Evolutionary conservation across 2,888 invertebrate genomes (phyloP).

Genomic region (Drosophila demipolita): DNA sequence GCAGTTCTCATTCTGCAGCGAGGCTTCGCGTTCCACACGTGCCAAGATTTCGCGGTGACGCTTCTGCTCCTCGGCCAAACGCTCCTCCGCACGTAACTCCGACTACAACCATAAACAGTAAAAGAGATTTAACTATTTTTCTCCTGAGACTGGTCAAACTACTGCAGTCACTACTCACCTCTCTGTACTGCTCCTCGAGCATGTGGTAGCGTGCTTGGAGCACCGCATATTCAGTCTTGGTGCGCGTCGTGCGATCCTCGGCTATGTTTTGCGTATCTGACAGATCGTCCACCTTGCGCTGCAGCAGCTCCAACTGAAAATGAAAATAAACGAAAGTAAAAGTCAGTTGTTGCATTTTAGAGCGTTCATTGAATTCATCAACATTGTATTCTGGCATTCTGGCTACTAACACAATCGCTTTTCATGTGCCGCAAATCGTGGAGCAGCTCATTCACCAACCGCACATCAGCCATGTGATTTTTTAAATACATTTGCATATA

Average conservation of each 20-base stretch:
- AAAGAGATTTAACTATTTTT: neutral
- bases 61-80: slow-evolving; percentile 92
- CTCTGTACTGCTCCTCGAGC: slow-evolving; percentile 93
- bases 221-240: slow-evolving; percentile 96
- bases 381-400: neutral
- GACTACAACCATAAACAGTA: slow-evolving; percentile 85
- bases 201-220: slow-evolving; percentile 95
- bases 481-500: slow-evolving; percentile 84
- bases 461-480: slow-evolving; percentile 83
- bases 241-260: slow-evolving; percentile 94
- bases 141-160: neutral
- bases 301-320: slow-evolving; percentile 94
- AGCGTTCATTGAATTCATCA: neutral
- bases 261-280: slow-evolving; percentile 94
- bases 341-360: neutral
- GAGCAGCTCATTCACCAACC: slow-evolving; percentile 83
- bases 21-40: slow-evolving; percentile 93
- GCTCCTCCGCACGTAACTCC: slow-evolving; percentile 91
- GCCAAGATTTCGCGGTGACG: slow-evolving; percentile 93
- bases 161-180: slow-evolving; percentile 84
- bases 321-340: slow-evolving; percentile 58
- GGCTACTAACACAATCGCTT: slow-evolving; percentile 83
- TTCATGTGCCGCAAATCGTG: slow-evolving; percentile 83
- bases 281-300: slow-evolving; percentile 95
- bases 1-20: slow-evolving; percentile 91